phyloP scores from a whole-genome alignment of 2,113 vertebrate species.

The Podarcis cretensis region DNA sequence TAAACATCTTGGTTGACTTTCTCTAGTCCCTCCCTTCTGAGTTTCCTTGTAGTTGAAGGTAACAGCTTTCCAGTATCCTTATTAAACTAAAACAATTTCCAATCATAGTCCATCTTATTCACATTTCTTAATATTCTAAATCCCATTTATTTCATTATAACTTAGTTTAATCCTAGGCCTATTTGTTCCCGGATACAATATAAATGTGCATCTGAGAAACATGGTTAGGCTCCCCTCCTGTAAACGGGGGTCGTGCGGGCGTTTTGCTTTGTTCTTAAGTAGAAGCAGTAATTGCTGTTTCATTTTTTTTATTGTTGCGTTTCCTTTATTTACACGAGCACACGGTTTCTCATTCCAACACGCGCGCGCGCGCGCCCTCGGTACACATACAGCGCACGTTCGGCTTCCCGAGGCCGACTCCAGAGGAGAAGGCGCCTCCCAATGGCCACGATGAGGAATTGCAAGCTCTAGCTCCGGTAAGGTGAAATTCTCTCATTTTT shows the following conservation, averaged over 20 bases:
- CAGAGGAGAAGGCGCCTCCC: slow-evolving; percentile 58
- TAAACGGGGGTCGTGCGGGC: not conserved
- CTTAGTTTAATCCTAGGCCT: no score
- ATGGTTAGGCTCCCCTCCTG: not conserved
- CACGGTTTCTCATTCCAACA: not conserved
- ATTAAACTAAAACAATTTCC: no score
- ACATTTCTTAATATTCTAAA: no score
- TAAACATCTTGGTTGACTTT: no score
- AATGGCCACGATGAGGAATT: slow-evolving; percentile 55
- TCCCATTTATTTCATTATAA: no score
- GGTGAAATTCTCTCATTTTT: not conserved
- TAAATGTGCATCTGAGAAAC: not conserved
- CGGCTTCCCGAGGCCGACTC: not conserved
- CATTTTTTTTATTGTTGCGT: not conserved
- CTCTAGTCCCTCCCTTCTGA: no score
- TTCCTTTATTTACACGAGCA: not conserved
- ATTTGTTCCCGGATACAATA: no score
- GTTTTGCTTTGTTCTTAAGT: not conserved
- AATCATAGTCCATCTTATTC: no score
- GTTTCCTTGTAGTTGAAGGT: no score
- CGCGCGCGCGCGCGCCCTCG: no score
- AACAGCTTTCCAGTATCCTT: no score
- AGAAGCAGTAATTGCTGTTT: not conserved
- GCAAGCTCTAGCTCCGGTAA: not conserved
- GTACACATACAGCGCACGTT: not conserved